These are phyloP conservation scores for Druon quercuslanigerum DNA, from an alignment of 1,140 invertebrate genomes.

Conservation along the genomic window DNA sequence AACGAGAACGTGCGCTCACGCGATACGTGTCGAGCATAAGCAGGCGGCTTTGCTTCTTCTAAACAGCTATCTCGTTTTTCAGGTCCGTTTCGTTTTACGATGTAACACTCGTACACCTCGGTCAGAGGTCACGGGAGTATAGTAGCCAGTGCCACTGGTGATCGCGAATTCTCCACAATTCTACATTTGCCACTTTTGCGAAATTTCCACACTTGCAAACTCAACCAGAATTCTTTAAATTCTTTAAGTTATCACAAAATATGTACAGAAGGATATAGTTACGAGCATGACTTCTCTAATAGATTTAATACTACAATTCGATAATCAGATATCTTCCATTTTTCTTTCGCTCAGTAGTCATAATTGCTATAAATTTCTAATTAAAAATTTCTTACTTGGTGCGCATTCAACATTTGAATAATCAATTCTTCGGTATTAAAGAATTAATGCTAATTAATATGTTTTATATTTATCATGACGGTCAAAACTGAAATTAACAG, in stretches of 20 bases:
- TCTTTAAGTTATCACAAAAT: background rate
- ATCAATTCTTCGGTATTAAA: no score
- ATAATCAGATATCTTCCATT: no score
- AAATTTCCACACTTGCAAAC: background rate
- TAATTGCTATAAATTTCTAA: no score
- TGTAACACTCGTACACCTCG: constrained; percentile 50
- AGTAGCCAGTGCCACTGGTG: constrained; percentile 37
- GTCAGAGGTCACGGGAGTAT: constrained; percentile 48
- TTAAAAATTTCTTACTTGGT: no score
- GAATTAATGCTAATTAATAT: no score
- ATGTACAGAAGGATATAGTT: background rate
- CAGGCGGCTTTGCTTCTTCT: constrained; percentile 34
- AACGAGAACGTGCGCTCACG: constrained; percentile 55
- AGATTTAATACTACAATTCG: no score
- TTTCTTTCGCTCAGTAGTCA: no score
- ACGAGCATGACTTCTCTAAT: background rate
- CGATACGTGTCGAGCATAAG: constrained; percentile 57
- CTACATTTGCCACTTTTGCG: background rate
- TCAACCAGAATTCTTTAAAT: no score
- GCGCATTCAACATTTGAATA: no score
- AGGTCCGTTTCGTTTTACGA: constrained; percentile 56
- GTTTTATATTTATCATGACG: no score
- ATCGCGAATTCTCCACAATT: background rate
- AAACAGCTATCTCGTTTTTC: constrained; percentile 48
- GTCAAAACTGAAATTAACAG: no score